phyloP scores from a whole-genome alignment of 2,888 invertebrate species.

The Temnothorax rugatulus region DNA sequence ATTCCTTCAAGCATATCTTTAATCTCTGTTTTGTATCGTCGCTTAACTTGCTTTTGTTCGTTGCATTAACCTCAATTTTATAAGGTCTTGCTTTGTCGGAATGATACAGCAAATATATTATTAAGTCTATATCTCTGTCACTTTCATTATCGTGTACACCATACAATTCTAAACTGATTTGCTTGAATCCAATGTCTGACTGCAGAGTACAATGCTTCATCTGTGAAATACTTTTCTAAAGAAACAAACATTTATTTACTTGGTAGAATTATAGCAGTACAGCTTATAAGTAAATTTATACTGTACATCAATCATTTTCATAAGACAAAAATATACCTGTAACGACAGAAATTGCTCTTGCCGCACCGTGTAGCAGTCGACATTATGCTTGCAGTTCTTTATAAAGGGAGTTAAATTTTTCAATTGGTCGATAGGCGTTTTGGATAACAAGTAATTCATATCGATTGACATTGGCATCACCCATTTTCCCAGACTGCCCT shows the following conservation, averaged over 20 bases:
- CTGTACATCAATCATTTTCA: background rate
- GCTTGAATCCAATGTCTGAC: conserved; percentile 64
- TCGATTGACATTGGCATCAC: conserved; percentile 75
- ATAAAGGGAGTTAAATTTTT: conserved; percentile 66
- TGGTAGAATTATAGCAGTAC: background rate
- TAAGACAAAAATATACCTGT: conserved; percentile 55
- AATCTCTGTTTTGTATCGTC: conserved; percentile 38
- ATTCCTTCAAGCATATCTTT: conserved; percentile 61
- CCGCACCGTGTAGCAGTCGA: conserved; percentile 71
- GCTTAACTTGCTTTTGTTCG: conserved; percentile 14
- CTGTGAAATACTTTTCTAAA: conserved; percentile 53
- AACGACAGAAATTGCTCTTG: conserved; percentile 69
- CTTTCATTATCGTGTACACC: conserved; percentile 55
- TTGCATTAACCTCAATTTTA: conserved; percentile 66
- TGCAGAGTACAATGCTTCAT: conserved; percentile 66
- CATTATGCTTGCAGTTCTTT: conserved; percentile 70
- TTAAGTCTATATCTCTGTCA: conserved; percentile 60
- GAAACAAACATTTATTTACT: conserved; percentile 49
- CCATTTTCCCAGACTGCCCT: conserved; percentile 73
- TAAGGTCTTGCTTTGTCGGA: conserved; percentile 67
- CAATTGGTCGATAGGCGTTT: conserved; percentile 63
- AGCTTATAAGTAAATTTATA: background rate
- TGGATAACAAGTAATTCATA: conserved; percentile 63
- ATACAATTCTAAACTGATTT: conserved; percentile 67
- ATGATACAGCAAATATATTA: conserved; percentile 72